Evolutionary conservation across 2,113 vertebrate genomes (phyloP).

Genomic region (Notarius lentiginosus): DNA sequence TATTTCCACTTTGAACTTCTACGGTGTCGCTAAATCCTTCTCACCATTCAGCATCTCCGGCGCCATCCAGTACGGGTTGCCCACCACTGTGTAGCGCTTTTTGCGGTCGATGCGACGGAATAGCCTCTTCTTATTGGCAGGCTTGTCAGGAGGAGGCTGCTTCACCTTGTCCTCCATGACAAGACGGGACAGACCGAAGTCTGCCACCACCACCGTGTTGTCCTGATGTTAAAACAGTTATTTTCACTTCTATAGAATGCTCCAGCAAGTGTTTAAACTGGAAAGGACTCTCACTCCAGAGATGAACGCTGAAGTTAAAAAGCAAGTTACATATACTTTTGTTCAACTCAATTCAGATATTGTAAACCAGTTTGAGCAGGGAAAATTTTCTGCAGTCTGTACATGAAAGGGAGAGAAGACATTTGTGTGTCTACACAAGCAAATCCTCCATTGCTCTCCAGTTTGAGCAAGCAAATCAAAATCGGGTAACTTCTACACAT

Average conservation of each 20-base stretch:
- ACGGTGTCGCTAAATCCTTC: constrained; percentile 30
- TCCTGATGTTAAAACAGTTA: constrained; percentile 71
- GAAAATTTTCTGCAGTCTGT: background rate
- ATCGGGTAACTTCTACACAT: background rate
- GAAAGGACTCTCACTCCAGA: background rate
- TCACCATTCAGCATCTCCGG: constrained; percentile 97
- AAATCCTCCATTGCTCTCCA: background rate
- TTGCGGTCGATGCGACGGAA: constrained; percentile 86
- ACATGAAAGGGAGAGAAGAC: background rate
- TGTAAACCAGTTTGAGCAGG: background rate
- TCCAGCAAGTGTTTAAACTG: background rate
- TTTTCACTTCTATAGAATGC: background rate
- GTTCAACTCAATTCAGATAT: background rate
- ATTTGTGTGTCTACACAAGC: background rate
- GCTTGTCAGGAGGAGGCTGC: constrained; percentile 78
- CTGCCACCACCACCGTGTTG: constrained; percentile 93
- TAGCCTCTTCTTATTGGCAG: constrained; percentile 82
- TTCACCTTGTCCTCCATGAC: constrained; percentile 89
- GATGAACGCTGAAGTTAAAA: background rate
- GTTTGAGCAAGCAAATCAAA: background rate
- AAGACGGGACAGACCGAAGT: constrained; percentile 91
- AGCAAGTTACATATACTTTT: background rate
- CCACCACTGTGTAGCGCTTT: constrained; percentile 95
- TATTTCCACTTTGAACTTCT: no score
- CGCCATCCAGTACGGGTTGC: constrained; percentile 98